Percentiles rank a stretch among this genome's conserved stretches.
Evolutionary conservation across 2,113 vertebrate genomes (phyloP).

Genomic region (Pterophyllum scalare): DNA sequence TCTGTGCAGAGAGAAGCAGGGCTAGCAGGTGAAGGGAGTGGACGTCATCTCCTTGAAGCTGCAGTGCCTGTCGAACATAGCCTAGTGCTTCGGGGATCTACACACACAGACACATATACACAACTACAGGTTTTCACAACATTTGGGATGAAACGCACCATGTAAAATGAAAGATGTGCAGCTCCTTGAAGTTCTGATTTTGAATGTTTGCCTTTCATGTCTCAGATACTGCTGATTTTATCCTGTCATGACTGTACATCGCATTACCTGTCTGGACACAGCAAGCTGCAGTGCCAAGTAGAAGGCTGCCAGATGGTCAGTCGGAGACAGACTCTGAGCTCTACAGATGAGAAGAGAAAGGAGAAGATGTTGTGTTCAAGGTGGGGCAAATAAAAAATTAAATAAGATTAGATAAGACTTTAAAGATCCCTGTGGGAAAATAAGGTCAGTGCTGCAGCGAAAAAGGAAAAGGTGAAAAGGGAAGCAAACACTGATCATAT

Average conservation of each 20-base stretch:
- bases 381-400: conserved; percentile 33
- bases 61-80: conserved; percentile 95
- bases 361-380: conserved; percentile 16
- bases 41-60: conserved; percentile 96
- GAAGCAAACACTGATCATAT: background rate
- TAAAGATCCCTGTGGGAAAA: conserved; percentile 34
- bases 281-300: conserved; percentile 96
- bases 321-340: conserved; percentile 95
- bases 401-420: conserved; percentile 38
- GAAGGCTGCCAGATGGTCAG: conserved; percentile 94
- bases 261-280: conserved; percentile 96
- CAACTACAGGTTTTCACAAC: conserved; percentile 44
- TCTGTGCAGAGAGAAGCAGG: conserved; percentile 91
- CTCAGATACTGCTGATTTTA: background rate
- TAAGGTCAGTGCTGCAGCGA: background rate
- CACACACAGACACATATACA: conserved; percentile 9
- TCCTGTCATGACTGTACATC: background rate
- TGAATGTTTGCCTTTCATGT: background rate
- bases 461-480: background rate
- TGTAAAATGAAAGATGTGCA: background rate
- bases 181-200: background rate
- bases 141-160: conserved; percentile 14
- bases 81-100: conserved; percentile 98
- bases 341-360: conserved; percentile 70
- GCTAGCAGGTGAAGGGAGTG: conserved; percentile 97